A percentile compares a stretch with the other conserved stretches of the same genome.
Conservation (phyloP, 2,888 invertebrate species). For the Leucania comma region DNA sequence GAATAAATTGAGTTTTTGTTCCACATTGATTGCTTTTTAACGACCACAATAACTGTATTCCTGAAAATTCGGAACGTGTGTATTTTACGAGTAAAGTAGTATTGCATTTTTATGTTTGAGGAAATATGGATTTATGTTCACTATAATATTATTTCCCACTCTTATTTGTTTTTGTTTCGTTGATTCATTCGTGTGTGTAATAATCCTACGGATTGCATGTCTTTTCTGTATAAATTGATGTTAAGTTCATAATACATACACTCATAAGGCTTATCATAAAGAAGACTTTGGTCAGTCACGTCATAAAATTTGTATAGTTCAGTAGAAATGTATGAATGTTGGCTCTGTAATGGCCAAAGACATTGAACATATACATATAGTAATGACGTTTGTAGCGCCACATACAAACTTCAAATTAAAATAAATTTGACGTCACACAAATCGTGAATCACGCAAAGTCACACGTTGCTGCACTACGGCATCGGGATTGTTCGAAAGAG, state of each 20-base stretch:
- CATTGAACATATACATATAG: too few relatives aligned
- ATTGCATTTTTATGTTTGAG: constrained; percentile 4
- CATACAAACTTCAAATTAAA: neutral
- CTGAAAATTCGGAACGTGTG: constrained; percentile 9
- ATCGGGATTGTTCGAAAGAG: too few relatives aligned
- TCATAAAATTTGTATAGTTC: neutral
- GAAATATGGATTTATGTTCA: constrained; percentile 9
- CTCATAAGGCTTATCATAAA: neutral
- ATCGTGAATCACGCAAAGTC: neutral
- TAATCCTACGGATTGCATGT: neutral
- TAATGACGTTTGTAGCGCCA: too few relatives aligned
- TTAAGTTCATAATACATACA: neutral
- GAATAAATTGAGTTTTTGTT: constrained; percentile 45
- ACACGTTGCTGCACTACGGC: too few relatives aligned
- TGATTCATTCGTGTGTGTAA: neutral
- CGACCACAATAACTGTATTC: constrained; percentile 30
- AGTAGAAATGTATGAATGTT: too few relatives aligned
- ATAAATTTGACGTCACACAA: neutral
- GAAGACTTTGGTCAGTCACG: neutral
- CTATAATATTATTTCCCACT: neutral
- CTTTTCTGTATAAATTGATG: neutral
- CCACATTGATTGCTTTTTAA: constrained; percentile 49
- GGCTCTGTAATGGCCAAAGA: too few relatives aligned
- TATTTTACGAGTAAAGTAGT: neutral
- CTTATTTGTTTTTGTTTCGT: neutral